phyloP scores from a whole-genome alignment of 1,140 invertebrate genomes.

The Cydia pomonella region DNA sequence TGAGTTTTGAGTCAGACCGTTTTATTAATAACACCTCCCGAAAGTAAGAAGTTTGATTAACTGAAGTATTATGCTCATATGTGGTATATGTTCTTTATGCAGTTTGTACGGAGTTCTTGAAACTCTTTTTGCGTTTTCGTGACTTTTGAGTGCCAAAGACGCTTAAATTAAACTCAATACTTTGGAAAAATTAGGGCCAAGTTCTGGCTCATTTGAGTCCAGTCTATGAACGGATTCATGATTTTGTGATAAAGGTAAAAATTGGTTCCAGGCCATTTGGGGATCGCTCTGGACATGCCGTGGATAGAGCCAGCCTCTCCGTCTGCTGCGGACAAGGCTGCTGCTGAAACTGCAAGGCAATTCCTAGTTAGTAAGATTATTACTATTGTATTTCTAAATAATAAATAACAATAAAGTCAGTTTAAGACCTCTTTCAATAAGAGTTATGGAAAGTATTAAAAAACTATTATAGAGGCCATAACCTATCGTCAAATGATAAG shows the following conservation, averaged over 20 bases:
- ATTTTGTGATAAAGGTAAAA: neutral
- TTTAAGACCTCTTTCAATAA: too few species aligned
- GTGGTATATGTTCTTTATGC: too few species aligned
- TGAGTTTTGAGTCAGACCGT: constrained; percentile 24
- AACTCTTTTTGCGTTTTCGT: too few species aligned
- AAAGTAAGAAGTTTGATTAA: too few species aligned
- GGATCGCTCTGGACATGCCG: constrained; percentile 78
- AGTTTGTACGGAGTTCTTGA: too few species aligned
- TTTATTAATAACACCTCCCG: constrained; percentile 9
- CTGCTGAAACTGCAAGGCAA: constrained; percentile 77
- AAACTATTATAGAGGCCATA: neutral
- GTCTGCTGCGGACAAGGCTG: constrained; percentile 63
- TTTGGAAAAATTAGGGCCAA: too few species aligned
- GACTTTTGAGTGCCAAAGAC: too few species aligned
- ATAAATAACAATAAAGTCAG: too few species aligned
- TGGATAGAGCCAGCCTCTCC: constrained; percentile 78
- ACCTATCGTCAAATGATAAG: too few species aligned
- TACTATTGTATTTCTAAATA: constrained; percentile 1
- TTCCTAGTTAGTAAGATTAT: constrained; percentile 71
- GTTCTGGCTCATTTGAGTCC: too few species aligned
- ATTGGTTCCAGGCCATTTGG: constrained; percentile 54
- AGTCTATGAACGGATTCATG: neutral
- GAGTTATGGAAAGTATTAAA: neutral
- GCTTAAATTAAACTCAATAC: constrained; percentile 25
- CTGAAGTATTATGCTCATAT: too few species aligned